Base-by-base conservation (phyloP, 2,797 vertebrate species). In the Dicrostonyx torquatus region DNA sequence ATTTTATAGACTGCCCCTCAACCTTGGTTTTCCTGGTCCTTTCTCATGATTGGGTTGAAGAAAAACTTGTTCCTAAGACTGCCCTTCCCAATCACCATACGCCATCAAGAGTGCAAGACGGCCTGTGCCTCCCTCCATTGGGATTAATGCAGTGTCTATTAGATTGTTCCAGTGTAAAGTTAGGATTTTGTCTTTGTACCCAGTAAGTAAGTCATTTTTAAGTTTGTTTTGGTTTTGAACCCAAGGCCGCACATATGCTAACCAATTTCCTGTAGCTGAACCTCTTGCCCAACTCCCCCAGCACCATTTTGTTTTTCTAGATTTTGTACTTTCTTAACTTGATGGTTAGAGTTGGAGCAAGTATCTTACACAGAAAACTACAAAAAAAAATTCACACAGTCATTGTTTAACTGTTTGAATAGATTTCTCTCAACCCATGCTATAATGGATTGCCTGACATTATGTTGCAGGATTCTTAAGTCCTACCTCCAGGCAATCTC, bases 401-500 rank as follows among this genome's bases (percentile, higher is more conserved):
- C 97, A 97, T 98, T 98, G 98, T 97, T 95, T 97, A 98, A 97
- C 94, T 98, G 97, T 98, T 98, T 97, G 97, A 98, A 96, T 98
- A 97, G 95, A 92, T 97, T 98, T 97, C 97, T 98, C 97, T 97
- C 97, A 98, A 97, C 98, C 98, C 98, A 97, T 98, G 97, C 98
- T 98, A 98, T 98, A 98, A 97, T 98, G 98, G 98, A 98, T 98
- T 98, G 97, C 97, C 98, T 98, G 98, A 98, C 98, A 98, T 99
- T 98, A 98, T 98, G 98, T 96, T 98, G 99, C 98, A 98, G 99
- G 99, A 99, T 99, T 99, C 98, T 99, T 98, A 99, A 99, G 99
- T 99, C 98, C 98, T 99, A 99, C 99, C 99, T 99, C 98, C 98
- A 99, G 99, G 99, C 99, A 98, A 99, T 99, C 99, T 99, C 98